phyloP scores from a whole-genome alignment of 2,113 vertebrate genomes.

The Pygoscelis adeliae region DNA sequence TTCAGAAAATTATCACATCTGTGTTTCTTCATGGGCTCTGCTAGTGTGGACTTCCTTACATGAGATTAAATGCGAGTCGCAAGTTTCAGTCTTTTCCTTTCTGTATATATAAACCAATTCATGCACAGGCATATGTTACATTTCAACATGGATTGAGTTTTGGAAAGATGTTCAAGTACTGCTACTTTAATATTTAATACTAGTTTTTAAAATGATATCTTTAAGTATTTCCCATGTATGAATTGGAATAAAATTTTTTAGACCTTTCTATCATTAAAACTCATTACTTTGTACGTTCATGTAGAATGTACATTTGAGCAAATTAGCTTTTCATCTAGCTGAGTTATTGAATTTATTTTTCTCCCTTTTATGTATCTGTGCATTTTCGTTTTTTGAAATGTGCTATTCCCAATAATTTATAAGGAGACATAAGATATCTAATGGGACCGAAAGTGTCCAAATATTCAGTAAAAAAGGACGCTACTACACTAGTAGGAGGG shows the following conservation, averaged over 20 bases:
- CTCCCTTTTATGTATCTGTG: background rate
- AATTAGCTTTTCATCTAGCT: background rate
- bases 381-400: background rate
- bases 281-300: background rate
- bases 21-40: background rate
- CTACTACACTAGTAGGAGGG: background rate
- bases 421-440: background rate
- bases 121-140: background rate
- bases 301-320: background rate
- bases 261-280: background rate
- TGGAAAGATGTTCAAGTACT: background rate
- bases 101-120: background rate
- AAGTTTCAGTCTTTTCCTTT: background rate
- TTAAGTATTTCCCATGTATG: background rate
- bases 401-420: background rate
- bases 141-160: background rate
- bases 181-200: background rate
- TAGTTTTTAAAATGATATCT: background rate
- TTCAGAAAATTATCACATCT: background rate
- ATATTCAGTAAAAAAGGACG: background rate
- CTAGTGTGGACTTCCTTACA: background rate
- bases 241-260: background rate
- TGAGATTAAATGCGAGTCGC: background rate
- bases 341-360: background rate
- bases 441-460: background rate